A percentile compares a stretch with the other conserved stretches of the same genome.
These are phyloP conservation scores for Melikaiella ostensackeni DNA, from an alignment of 2,888 invertebrate genomes.

Conservation along the genomic window DNA sequence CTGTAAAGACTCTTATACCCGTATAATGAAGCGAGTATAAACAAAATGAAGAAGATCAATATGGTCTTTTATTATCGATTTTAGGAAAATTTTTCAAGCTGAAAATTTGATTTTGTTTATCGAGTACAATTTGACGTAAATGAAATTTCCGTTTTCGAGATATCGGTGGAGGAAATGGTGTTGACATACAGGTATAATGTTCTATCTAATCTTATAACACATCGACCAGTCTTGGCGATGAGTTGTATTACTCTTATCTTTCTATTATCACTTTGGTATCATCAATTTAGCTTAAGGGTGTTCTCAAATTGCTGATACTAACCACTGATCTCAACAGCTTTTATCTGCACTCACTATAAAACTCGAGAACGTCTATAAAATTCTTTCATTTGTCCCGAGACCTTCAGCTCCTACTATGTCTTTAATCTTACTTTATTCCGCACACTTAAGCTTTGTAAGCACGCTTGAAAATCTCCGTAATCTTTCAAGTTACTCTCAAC, in stretches of 20 bases:
- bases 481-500: not conserved
- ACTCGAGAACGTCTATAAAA: constrained; percentile 1
- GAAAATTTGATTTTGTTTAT: too few species aligned
- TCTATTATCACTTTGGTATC: not conserved
- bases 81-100: too few species aligned
- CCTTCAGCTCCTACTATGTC: not conserved
- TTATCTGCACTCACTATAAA: not conserved
- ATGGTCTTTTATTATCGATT: too few species aligned
- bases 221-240: constrained; percentile 14
- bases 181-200: not conserved
- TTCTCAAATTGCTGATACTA: not conserved
- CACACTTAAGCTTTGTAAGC: not conserved
- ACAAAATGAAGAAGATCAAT: too few species aligned
- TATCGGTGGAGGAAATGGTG: not conserved
- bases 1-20: too few species aligned
- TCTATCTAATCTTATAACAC: not conserved
- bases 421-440: constrained; percentile 6
- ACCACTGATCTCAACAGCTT: not conserved
- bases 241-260: not conserved
- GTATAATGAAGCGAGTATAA: too few species aligned
- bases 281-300: constrained; percentile 11
- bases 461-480: not conserved
- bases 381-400: not conserved
- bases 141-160: constrained; percentile 1
- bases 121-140: too few species aligned